These are phyloP conservation scores for Gadopsis marmoratus DNA, from an alignment of 2,797 vertebrate genomes.

Conservation along the genomic window DNA sequence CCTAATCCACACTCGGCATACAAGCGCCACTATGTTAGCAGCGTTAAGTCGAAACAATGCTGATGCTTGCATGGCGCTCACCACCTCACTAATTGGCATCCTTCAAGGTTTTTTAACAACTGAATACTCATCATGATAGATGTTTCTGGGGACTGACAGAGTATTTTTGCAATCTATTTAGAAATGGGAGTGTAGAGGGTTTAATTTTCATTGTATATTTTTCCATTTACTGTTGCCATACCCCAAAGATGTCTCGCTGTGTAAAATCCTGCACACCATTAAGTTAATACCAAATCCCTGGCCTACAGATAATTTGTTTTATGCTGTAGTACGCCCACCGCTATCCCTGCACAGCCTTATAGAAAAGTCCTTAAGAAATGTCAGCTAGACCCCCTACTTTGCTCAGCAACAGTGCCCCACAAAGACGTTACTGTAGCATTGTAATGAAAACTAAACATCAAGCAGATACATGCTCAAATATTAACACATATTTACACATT, in stretches of 20 bases:
- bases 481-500: constrained; percentile 30
- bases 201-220: constrained; percentile 48
- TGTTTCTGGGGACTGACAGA: constrained; percentile 48
- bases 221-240: constrained; percentile 50
- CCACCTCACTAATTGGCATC: constrained; percentile 49
- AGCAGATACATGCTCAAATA: constrained; percentile 24
- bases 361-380: constrained; percentile 42
- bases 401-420: constrained; percentile 36
- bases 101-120: constrained; percentile 36
- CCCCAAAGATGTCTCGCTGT: constrained; percentile 57
- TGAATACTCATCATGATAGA: constrained; percentile 23
- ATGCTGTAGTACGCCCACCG: constrained; percentile 34
- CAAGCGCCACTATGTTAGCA: constrained; percentile 27
- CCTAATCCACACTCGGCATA: constrained; percentile 46
- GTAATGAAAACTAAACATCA: constrained; percentile 1
- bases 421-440: constrained; percentile 1
- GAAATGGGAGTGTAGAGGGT: constrained; percentile 34
- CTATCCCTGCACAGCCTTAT: constrained; percentile 23
- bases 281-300: constrained; percentile 55
- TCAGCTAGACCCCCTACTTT: constrained; percentile 49
- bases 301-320: constrained; percentile 65
- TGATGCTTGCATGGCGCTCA: constrained; percentile 18
- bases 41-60: constrained; percentile 43
- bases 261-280: constrained; percentile 49
- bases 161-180: constrained; percentile 38